A percentile compares a stretch with the other conserved stretches of the same genome.
phyloP scores from a whole-genome alignment of 2,888 invertebrate species.

The Nomada lathburiana region DNA sequence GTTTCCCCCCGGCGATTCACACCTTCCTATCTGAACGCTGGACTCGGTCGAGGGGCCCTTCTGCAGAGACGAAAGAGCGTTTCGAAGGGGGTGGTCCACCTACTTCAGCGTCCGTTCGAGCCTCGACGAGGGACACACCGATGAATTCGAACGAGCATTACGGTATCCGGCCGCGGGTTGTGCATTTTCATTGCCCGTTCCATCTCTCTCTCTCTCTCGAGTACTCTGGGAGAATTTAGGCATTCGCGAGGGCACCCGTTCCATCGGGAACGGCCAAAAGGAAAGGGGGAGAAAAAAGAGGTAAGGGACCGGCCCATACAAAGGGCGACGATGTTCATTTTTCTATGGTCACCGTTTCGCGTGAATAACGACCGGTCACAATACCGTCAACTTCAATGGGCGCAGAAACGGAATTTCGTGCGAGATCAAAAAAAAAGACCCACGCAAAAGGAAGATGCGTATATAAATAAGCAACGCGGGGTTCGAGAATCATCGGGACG shows the following conservation, averaged over 20 bases:
- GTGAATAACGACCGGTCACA: conserved; percentile 46
- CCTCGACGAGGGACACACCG: conserved; percentile 29
- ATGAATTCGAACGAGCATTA: conserved; percentile 66
- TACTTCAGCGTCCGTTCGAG: conserved; percentile 16
- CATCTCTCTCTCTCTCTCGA: conserved; percentile 1
- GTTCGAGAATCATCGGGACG: background rate
- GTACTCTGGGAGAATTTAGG: conserved; percentile 14
- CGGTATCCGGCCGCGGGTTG: conserved; percentile 57
- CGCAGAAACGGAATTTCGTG: conserved; percentile 10
- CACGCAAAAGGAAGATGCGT: background rate
- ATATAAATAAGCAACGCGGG: conserved; percentile 40
- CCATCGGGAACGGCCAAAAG: background rate
- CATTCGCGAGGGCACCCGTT: background rate
- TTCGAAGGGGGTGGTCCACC: conserved; percentile 36
- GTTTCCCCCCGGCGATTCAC: conserved; percentile 13
- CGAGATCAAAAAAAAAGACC: conserved; percentile 32
- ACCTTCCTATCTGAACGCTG: background rate
- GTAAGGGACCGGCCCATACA: background rate
- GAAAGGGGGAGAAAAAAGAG: conserved; percentile 4
- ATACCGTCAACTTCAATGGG: conserved; percentile 36
- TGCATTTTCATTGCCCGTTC: conserved; percentile 60
- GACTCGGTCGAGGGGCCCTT: background rate
- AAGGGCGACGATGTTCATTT: conserved; percentile 41
- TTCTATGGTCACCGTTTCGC: conserved; percentile 8
- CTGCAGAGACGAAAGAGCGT: background rate